Conservation (phyloP, 2,888 invertebrate species). For the Fabriciana adippe region DNA sequence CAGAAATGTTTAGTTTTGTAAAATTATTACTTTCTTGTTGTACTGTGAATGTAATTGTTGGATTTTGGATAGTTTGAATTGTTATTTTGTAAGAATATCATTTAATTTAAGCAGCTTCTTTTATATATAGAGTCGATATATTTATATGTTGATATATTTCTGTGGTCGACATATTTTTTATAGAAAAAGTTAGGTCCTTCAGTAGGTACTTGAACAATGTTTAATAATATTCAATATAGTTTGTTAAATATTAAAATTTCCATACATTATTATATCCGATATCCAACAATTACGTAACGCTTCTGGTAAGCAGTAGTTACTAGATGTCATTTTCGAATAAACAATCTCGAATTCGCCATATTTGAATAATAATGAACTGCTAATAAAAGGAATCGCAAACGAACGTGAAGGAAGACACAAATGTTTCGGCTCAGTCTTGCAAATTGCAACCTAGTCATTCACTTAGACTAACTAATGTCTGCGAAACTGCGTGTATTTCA, state of each 20-base stretch:
- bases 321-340: slow-evolving; percentile 45
- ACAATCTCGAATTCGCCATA: slow-evolving; percentile 49
- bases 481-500: slow-evolving; percentile 65
- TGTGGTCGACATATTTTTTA: too few relatives aligned
- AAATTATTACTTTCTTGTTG: slow-evolving; percentile 5
- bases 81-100: not conserved
- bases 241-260: not conserved
- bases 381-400: slow-evolving; percentile 12
- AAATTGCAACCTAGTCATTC: slow-evolving; percentile 79
- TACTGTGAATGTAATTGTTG: slow-evolving; percentile 18
- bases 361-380: slow-evolving; percentile 24
- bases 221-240: too few relatives aligned
- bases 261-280: not conserved
- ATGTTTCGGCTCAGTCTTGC: slow-evolving; percentile 53
- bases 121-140: too few relatives aligned
- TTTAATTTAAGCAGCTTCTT: too few relatives aligned
- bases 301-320: slow-evolving; percentile 57
- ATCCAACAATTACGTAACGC: slow-evolving; percentile 44
- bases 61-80: not conserved
- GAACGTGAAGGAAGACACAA: slow-evolving; percentile 42
- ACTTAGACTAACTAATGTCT: slow-evolving; percentile 74
- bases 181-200: too few relatives aligned
- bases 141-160: too few relatives aligned
- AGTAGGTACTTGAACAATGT: too few relatives aligned
- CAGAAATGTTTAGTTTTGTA: slow-evolving; percentile 22